Conservation (phyloP, 2,113 vertebrate species). For the Apaloderma vittatum region DNA sequence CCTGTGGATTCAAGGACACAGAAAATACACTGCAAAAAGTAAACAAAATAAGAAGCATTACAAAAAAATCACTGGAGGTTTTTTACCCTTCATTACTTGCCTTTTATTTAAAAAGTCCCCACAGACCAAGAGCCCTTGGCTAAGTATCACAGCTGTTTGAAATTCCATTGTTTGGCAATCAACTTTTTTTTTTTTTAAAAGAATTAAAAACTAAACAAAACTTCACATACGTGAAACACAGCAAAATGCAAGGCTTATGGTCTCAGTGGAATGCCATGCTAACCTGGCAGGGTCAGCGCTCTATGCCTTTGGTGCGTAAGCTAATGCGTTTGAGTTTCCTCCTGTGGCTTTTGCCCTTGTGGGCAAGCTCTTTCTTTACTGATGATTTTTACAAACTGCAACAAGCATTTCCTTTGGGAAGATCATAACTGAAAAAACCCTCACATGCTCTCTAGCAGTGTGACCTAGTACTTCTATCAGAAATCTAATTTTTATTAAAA, state of each 20-base stretch:
- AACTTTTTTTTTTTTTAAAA: neutral
- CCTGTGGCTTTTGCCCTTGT: neutral
- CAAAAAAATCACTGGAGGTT: neutral
- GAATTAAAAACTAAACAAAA: neutral
- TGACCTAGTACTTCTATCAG: neutral
- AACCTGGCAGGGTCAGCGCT: accelerated
- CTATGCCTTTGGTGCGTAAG: neutral
- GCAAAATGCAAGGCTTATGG: neutral
- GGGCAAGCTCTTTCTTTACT: neutral
- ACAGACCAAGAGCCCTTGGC: neutral
- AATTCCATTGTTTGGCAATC: neutral
- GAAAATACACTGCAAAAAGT: neutral
- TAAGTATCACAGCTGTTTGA: neutral
- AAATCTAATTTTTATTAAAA: neutral
- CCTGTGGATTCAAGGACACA: neutral
- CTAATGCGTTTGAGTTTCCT: neutral
- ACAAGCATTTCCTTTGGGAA: neutral
- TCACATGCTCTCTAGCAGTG: neutral
- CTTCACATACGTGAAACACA: neutral
- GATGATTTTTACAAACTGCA: neutral
- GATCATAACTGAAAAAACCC: neutral
- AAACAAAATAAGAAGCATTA: neutral
- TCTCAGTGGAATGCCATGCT: neutral
- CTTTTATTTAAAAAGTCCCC: neutral
- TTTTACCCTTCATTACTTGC: neutral